A percentile compares a stretch with the other conserved stretches of the same genome.
Conservation (phyloP, 2,888 invertebrate genomes). For the Lithodes maja region DNA sequence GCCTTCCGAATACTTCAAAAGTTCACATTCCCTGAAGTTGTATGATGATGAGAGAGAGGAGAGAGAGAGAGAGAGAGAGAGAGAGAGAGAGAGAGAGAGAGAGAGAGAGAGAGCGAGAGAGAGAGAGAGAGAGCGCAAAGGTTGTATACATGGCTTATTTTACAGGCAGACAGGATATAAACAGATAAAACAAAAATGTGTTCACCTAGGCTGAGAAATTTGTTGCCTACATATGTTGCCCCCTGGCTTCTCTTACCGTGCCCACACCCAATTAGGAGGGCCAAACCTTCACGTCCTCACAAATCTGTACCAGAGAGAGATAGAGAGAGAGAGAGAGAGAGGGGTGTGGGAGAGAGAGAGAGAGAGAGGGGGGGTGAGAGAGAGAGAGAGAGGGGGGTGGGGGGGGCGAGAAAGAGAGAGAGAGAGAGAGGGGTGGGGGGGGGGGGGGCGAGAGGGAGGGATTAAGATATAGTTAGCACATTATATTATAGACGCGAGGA, state of each 20-base stretch:
- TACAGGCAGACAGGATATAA: not conserved
- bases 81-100: not conserved
- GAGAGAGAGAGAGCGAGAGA: conserved; percentile 16
- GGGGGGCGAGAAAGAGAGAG: not conserved
- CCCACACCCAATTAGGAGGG: too few relatives aligned
- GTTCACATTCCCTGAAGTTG: not conserved
- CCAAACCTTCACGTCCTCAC: too few relatives aligned
- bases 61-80: not conserved
- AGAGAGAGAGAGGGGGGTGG: not conserved
- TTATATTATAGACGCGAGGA: too few relatives aligned
- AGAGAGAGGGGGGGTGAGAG: not conserved
- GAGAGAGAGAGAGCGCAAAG: not conserved
- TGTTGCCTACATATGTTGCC: too few relatives aligned
- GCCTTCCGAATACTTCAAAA: too few relatives aligned
- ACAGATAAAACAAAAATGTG: not conserved
- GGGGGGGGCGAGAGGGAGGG: not conserved
- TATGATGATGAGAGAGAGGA: not conserved
- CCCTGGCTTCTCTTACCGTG: too few relatives aligned
- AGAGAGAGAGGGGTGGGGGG: not conserved
- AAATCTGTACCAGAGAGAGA: not conserved
- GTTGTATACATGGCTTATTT: not conserved
- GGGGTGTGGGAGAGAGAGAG: not conserved
- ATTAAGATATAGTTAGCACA: not conserved
- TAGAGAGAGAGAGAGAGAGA: not conserved
- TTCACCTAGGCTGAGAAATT: not conserved